A percentile compares a stretch with the other conserved stretches of the same genome.
Evolutionary conservation across 2,113 vertebrate species (phyloP).

Genomic region (Sapayoa aenigma): DNA sequence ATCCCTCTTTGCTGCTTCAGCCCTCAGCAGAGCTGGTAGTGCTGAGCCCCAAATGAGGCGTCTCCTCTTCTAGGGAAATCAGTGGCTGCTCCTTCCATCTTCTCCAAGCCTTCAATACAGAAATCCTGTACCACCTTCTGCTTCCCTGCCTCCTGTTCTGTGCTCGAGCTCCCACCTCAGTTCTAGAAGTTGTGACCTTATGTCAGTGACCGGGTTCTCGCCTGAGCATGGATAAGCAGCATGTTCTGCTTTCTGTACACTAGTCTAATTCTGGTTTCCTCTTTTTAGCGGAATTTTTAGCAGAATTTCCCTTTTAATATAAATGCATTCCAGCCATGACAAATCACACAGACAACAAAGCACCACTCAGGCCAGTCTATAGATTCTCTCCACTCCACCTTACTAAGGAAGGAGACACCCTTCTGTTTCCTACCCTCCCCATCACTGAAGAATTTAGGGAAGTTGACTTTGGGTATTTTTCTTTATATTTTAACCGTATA

Average conservation of each 20-base stretch:
- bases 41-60: fast-evolving
- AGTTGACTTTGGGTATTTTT: not conserved
- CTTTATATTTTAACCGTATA: not conserved
- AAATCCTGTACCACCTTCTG: not conserved
- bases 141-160: not conserved
- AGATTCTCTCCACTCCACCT: fast-evolving
- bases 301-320: not conserved
- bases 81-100: not conserved
- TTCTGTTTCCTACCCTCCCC: not conserved
- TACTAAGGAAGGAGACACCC: not conserved
- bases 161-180: not conserved
- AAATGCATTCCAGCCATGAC: not conserved
- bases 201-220: fast-evolving
- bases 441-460: not conserved
- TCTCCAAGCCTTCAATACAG: not conserved
- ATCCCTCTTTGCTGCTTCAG: not conserved
- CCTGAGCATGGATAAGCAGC: not conserved
- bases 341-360: not conserved
- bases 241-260: not conserved
- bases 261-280: not conserved
- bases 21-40: not conserved
- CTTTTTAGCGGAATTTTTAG: not conserved
- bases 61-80: not conserved
- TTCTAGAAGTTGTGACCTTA: not conserved
- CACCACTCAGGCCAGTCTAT: not conserved